Conservation (phyloP, 37 sponge, comb jelly and placozoan genomes). For the Crambe crambe region DNA sequence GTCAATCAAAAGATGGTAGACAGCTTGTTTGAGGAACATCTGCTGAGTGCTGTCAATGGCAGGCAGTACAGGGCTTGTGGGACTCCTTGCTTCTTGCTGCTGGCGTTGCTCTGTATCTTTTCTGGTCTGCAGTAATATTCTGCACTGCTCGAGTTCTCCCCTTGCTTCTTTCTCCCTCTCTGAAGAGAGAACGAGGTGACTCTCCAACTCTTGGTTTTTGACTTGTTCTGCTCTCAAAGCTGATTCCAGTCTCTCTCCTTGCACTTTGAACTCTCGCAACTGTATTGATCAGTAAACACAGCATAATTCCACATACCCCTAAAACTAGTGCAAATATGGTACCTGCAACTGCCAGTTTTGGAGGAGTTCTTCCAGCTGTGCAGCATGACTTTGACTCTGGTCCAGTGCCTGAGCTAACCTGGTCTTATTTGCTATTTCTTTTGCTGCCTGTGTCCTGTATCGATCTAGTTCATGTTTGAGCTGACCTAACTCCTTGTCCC, state of each 20-base stretch:
- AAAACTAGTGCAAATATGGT: neutral
- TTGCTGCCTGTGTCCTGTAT: conserved; percentile 59
- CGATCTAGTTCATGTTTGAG: conserved; percentile 48
- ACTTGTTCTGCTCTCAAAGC: conserved; percentile 30
- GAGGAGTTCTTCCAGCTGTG: conserved; percentile 50
- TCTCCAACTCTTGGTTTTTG: conserved; percentile 19
- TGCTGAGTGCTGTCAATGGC: conserved; percentile 42
- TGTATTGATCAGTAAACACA: neutral
- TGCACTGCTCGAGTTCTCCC: conserved; percentile 36
- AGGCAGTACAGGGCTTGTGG: neutral
- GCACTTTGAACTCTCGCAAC: conserved; percentile 37
- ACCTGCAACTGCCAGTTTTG: conserved; percentile 79
- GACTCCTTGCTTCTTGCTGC: neutral
- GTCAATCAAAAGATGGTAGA: conserved; percentile 71
- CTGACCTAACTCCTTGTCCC: conserved; percentile 51
- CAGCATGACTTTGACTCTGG: conserved; percentile 56
- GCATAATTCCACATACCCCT: neutral
- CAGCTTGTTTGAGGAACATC: conserved; percentile 62
- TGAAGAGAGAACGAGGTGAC: neutral
- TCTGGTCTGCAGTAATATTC: neutral
- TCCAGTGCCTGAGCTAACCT: conserved; percentile 68
- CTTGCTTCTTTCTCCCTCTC: conserved; percentile 51
- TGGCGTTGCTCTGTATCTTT: neutral
- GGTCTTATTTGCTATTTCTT: conserved; percentile 77
- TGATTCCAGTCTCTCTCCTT: conserved; percentile 27